Evolutionary conservation across 2,888 invertebrate genomes (phyloP).

Genomic region (Cybosia mesomella): DNA sequence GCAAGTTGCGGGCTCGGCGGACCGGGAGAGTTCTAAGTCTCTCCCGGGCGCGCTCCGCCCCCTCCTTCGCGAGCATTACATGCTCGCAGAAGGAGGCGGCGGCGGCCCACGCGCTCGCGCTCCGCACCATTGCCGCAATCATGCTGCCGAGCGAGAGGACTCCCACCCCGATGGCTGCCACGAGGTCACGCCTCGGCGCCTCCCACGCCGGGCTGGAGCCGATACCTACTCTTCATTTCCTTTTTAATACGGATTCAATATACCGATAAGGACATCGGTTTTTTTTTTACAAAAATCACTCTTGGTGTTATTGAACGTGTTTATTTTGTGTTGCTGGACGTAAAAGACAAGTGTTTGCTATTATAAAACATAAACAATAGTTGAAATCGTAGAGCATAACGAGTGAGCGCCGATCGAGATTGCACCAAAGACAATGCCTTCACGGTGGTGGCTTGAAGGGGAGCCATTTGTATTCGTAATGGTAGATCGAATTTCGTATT

Average conservation of each 20-base stretch:
- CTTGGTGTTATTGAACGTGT: slow-evolving; percentile 47
- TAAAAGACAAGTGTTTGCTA: slow-evolving; percentile 33
- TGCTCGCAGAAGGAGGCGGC: too few relatives aligned
- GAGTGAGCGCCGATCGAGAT: slow-evolving; percentile 67
- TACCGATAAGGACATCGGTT: slow-evolving; percentile 64
- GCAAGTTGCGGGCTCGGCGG: too few relatives aligned
- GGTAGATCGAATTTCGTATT: slow-evolving; percentile 86
- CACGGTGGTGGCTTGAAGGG: slow-evolving; percentile 63
- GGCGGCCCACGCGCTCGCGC: too few relatives aligned
- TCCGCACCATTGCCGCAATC: too few relatives aligned
- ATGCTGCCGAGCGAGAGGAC: too few relatives aligned
- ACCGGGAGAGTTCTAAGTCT: too few relatives aligned
- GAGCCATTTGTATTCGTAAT: slow-evolving; percentile 85
- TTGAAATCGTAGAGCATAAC: slow-evolving; percentile 55
- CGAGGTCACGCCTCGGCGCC: too few relatives aligned
- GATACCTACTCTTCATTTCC: slow-evolving; percentile 73
- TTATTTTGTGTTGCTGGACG: slow-evolving; percentile 42
- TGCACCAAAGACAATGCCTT: slow-evolving; percentile 77
- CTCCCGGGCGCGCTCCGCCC: too few relatives aligned
- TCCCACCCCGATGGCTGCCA: too few relatives aligned
- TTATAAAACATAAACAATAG: slow-evolving; percentile 61
- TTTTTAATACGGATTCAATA: slow-evolving; percentile 73
- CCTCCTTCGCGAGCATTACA: too few relatives aligned
- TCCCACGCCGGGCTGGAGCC: too few relatives aligned
- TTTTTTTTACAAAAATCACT: slow-evolving; percentile 58